These are phyloP conservation scores for Halesus radiatus DNA, from an alignment of 1,140 invertebrate species.

Conservation along the genomic window DNA sequence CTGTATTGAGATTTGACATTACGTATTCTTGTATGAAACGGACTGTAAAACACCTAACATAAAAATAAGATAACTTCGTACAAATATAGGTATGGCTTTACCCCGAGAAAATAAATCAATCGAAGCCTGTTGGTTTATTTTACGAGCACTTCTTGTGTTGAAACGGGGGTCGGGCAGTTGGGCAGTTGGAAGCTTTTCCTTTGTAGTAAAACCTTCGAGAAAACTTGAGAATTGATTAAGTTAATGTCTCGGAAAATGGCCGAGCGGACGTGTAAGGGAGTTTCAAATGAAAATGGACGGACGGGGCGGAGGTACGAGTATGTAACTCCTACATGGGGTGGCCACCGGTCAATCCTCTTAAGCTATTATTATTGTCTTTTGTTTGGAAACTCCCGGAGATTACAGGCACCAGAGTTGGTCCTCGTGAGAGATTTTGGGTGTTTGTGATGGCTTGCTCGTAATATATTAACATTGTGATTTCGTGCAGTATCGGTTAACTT, in stretches of 20 bases:
- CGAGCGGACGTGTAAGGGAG: conserved; percentile 38
- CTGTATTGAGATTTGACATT: too few relatives aligned
- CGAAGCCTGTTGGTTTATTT: neutral
- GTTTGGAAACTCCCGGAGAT: too few relatives aligned
- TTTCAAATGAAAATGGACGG: conserved; percentile 33
- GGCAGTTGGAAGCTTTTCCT: neutral
- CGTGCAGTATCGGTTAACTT: too few relatives aligned
- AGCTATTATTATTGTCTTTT: too few relatives aligned
- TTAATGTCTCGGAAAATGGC: conserved; percentile 53
- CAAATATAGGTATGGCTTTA: too few relatives aligned
- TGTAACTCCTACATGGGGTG: neutral
- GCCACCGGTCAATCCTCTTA: neutral
- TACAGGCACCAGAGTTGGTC: too few relatives aligned
- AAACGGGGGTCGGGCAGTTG: neutral
- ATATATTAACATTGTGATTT: too few relatives aligned
- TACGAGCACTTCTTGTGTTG: neutral
- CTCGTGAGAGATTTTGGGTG: too few relatives aligned
- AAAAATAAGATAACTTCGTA: too few relatives aligned
- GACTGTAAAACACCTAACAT: too few relatives aligned
- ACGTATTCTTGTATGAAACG: too few relatives aligned
- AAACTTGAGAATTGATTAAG: conserved; percentile 55
- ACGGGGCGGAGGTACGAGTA: neutral
- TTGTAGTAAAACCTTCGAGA: conserved; percentile 26
- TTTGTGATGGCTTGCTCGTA: too few relatives aligned
- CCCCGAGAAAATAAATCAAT: neutral